Evolutionary conservation across 2,888 invertebrate species (phyloP), one percentile per base, ranked within the genome.

Genomic region (Thereva unica): DNA sequence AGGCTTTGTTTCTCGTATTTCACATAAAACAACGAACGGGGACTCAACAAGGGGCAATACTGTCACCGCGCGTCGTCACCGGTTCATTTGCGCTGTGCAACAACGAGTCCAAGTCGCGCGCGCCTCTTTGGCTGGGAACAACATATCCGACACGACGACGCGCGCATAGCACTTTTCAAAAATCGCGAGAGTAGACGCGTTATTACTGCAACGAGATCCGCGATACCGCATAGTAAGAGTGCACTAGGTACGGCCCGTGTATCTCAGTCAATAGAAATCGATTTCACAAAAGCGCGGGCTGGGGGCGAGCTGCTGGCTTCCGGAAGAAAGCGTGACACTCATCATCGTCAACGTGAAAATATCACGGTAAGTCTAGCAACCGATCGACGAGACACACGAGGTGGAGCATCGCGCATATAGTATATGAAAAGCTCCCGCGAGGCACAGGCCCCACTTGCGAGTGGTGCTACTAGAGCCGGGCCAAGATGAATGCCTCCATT

Each of bases 191-290:
- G 47, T 47, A n/a, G n/a, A n/a, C 47, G 4, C 42, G 50, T 50
- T 7, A 34, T 10, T 12, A 23, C 50, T 50, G 9, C 23, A 23
- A 23, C 23, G 23, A 23, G 23, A 23, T 23, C 23, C 23, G 23
- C 23, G 23, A 23, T 23, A 42, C 35, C 44, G 45, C 6, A 57
- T 44, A 40, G n/a, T 23, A 35, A 3, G 44, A 10, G 44, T 57
- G 57, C 57, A 57, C n/a, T n/a, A n/a, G n/a, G 23, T 55, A 40
- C 57, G 45, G 44, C 9, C 9, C 35, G 7, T 42, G 47, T 37
- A 49, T 59, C 38, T 61, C 50, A 50, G 61, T 61, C 61, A 61
- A 61, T 61, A 61, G 61, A 61, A 61, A 61, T 61, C 61, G 50
- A 61, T 61, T 61, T 61, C 61, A 34, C 41, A 12, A 40, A 50